Percentiles rank a stretch among this genome's conserved stretches.
Conservation (phyloP, 2,113 vertebrate species). For the Rhinopomastus cyanomelas region DNA sequence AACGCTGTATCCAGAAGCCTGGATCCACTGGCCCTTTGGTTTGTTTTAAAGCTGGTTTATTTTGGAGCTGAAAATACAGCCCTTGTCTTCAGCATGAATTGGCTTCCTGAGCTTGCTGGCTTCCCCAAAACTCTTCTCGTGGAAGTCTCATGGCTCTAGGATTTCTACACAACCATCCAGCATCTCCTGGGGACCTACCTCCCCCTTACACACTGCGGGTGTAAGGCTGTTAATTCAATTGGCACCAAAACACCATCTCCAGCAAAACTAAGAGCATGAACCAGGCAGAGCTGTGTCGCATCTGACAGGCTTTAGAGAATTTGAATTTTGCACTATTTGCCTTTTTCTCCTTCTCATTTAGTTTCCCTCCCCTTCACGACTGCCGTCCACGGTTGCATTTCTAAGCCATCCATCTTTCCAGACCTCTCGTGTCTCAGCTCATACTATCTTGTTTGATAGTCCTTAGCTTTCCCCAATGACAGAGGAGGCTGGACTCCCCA, state of each 20-base stretch:
- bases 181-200: background rate
- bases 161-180: background rate
- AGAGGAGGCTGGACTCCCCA: background rate
- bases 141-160: background rate
- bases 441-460: background rate
- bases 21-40: background rate
- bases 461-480: background rate
- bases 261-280: background rate
- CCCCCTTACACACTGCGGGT: fast-evolving
- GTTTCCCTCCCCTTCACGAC: background rate
- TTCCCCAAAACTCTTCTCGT: background rate
- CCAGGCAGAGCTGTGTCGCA: background rate
- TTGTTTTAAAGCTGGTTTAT: background rate
- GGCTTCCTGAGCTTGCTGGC: background rate
- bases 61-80: constrained; percentile 6
- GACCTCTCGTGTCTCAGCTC: background rate
- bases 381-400: background rate
- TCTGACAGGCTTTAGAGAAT: background rate
- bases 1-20: constrained; percentile 9
- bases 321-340: background rate
- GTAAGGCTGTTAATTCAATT: background rate
- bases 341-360: background rate
- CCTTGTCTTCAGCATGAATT: background rate
- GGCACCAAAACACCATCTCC: background rate
- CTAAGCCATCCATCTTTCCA: background rate